phyloP scores from a whole-genome alignment of 1,140 invertebrate species.

The Fopius arisanus region DNA sequence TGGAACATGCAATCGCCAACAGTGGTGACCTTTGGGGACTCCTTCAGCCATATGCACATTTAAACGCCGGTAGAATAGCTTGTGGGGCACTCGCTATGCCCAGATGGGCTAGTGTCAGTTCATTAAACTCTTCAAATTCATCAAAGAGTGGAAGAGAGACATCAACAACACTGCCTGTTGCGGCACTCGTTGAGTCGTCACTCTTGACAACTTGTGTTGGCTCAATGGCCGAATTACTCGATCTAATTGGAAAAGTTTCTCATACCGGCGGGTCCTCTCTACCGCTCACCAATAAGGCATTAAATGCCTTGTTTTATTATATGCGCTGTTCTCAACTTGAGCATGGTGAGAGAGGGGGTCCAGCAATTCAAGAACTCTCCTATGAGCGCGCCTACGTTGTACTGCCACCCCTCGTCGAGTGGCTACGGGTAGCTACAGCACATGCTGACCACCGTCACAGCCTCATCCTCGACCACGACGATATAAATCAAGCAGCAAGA shows the following conservation, averaged over 20 bases:
- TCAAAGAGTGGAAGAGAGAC: slow-evolving; percentile 56
- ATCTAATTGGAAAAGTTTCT: slow-evolving; percentile 70
- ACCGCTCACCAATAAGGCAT: slow-evolving; percentile 72
- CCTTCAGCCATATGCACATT: slow-evolving; percentile 87
- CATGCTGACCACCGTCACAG: slow-evolving; percentile 85
- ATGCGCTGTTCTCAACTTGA: slow-evolving; percentile 86
- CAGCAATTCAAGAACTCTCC: slow-evolving; percentile 77
- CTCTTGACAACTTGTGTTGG: slow-evolving; percentile 89
- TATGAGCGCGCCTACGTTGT: slow-evolving; percentile 88
- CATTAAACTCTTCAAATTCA: slow-evolving; percentile 70
- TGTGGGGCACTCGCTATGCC: slow-evolving; percentile 84
- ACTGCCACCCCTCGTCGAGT: slow-evolving; percentile 85
- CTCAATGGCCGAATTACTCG: slow-evolving; percentile 78
- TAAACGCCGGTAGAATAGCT: slow-evolving; percentile 86
- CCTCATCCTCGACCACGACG: slow-evolving; percentile 82
- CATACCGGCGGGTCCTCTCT: slow-evolving; percentile 55
- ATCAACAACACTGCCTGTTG: slow-evolving; percentile 55
- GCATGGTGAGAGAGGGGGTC: slow-evolving; percentile 66
- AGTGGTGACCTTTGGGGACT: slow-evolving; percentile 89
- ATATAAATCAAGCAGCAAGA: slow-evolving; percentile 86
- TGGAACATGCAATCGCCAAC: slow-evolving; percentile 86
- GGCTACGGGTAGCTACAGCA: slow-evolving; percentile 82
- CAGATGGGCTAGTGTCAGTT: slow-evolving; percentile 83
- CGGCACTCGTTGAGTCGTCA: too few relatives aligned
- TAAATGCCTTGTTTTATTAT: slow-evolving; percentile 86